Evolutionary conservation across 2,113 vertebrate species (phyloP).

Genomic region (Typhlomys cinereus): DNA sequence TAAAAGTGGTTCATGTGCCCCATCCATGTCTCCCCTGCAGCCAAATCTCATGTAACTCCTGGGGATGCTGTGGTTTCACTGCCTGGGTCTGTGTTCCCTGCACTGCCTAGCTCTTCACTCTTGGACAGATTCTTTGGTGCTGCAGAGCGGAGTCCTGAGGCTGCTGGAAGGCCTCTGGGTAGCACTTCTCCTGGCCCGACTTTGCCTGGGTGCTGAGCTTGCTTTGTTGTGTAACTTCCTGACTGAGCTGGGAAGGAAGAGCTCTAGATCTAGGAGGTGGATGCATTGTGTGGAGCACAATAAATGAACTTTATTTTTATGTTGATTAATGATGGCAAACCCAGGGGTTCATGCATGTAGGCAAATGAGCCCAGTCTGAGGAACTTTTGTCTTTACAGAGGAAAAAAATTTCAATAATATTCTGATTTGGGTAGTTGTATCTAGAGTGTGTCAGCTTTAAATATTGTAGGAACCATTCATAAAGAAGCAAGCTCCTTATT

Average conservation of each 20-base stretch:
- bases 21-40: constrained; percentile 27
- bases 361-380: background rate
- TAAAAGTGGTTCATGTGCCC: background rate
- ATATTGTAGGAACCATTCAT: background rate
- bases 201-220: constrained; percentile 5
- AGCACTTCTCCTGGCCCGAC: background rate
- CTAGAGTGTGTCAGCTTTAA: constrained; percentile 25
- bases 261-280: background rate
- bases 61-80: background rate
- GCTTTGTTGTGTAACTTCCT: constrained; percentile 41
- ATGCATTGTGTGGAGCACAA: constrained; percentile 51
- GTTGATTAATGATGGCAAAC: background rate
- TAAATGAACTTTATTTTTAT: background rate
- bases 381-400: background rate
- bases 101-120: background rate
- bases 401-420: background rate
- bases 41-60: background rate
- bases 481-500: background rate
- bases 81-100: background rate
- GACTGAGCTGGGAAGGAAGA: background rate
- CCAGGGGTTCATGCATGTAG: background rate
- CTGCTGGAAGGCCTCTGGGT: background rate
- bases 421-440: constrained; percentile 2
- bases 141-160: background rate
- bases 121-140: constrained; percentile 10